Percentiles rank a stretch among this genome's conserved stretches.
These are phyloP conservation scores for Lumbricus terrestris DNA, from an alignment of 2,888 invertebrate species.

Conservation along the genomic window DNA sequence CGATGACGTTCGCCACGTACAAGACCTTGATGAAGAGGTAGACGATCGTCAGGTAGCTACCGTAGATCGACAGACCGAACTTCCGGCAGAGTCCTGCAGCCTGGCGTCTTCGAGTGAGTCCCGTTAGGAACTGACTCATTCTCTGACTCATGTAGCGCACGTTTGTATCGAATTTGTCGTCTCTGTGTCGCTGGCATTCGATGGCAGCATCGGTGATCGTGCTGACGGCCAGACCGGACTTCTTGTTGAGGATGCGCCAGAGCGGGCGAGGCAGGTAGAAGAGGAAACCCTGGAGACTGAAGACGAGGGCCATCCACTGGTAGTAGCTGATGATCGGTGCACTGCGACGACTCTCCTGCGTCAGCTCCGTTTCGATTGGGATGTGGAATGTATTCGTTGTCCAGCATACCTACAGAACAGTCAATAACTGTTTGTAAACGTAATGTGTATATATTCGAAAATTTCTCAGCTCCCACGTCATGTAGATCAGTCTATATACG, in stretches of 20 bases:
- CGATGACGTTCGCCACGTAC: constrained; percentile 59
- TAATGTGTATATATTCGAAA: too few species aligned
- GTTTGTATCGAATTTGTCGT: constrained; percentile 31
- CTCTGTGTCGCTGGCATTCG: constrained; percentile 33
- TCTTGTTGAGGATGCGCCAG: constrained; percentile 59
- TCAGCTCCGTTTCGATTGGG: constrained; percentile 40
- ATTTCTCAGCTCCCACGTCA: too few species aligned
- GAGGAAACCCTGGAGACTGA: constrained; percentile 38
- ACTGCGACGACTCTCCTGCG: constrained; percentile 14
- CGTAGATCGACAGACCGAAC: constrained; percentile 54
- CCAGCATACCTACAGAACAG: constrained; percentile 57
- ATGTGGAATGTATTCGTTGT: constrained; percentile 63
- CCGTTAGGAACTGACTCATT: constrained; percentile 46
- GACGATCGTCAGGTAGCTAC: constrained; percentile 59
- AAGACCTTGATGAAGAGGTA: constrained; percentile 60
- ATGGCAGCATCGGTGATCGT: constrained; percentile 39
- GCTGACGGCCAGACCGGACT: constrained; percentile 35
- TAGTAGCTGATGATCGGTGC: constrained; percentile 36
- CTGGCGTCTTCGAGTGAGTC: constrained; percentile 57
- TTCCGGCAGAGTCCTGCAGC: constrained; percentile 56
- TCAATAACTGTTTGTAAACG: too few species aligned
- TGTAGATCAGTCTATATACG: too few species aligned
- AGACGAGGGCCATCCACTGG: constrained; percentile 40
- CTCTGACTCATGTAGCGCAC: constrained; percentile 34
- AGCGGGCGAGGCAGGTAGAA: constrained; percentile 59